Evolutionary conservation across 2,888 invertebrate genomes (phyloP), one percentile per base, ranked within the genome.

Genomic region (Torymus tubicola): DNA sequence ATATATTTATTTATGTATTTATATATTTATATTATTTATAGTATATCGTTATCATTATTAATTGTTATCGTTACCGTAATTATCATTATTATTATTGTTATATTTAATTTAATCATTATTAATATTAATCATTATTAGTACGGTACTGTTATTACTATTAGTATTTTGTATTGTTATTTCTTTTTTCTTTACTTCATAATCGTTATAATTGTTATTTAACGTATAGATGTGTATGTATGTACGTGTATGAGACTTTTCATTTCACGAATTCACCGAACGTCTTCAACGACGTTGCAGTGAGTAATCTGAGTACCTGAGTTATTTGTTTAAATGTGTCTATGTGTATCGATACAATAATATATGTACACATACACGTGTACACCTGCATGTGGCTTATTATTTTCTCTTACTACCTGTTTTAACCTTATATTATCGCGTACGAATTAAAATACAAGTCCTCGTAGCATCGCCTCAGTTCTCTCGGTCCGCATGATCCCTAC

Each of bases 181-280:
- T 63, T 52, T 65, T 31, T 53, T 74, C 18, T 13, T 14, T 58
- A 65, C 24, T 42, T 63, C 8, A 60, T 75, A 60, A 75, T 67
- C 85, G 86, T 86, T 84, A 84, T 87, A 86, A 86, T 86, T 84
- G 84, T 87, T 84, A 68, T 72, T 52, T 65, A 55, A 64, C 52
- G 52, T 31, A 84, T 86, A 85, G 42, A 42, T 42, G 8, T 86
- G 83, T 82, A 63, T 55, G 63, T 21, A 21, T 21, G 21, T 21
- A 21, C 2, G 21, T 21, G n/a, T n/a, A n/a, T n/a, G n/a, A 69
- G 31, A 68, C 63, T 69, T 69, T n/a, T 31, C 58, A 53, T 67
- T 57, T 60, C 16, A 31, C 74, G 50, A n/a, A 64, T 58, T 57
- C 64, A 42, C 18, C 13, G 31, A 60, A 78, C 60, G 24, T 42